Percentiles rank a stretch among this genome's conserved stretches.
Evolutionary conservation across 2,888 invertebrate genomes (phyloP).

Genomic region (Orthosia cruda): DNA sequence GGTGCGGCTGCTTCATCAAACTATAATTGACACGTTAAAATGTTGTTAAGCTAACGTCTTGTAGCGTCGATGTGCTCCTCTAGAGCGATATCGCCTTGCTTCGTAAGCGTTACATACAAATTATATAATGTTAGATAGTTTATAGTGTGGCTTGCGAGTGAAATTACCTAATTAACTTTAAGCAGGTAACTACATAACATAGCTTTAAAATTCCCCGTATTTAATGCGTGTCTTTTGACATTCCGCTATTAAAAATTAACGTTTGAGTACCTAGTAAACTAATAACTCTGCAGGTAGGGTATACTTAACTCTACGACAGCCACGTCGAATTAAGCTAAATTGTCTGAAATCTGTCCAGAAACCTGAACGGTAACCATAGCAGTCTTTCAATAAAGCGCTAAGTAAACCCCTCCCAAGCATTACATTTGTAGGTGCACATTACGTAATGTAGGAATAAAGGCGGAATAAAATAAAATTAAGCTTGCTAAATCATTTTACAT

Average conservation of each 20-base stretch:
- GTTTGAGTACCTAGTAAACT: background rate
- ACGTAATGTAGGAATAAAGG: constrained; percentile 61
- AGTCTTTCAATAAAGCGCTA: constrained; percentile 5
- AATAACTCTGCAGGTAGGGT: background rate
- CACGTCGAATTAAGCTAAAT: background rate
- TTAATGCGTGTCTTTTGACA: background rate
- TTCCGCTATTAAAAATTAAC: background rate
- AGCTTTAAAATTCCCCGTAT: background rate
- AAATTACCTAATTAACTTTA: background rate
- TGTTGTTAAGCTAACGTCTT: constrained; percentile 69
- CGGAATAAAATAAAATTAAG: constrained; percentile 76
- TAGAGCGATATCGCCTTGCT: constrained; percentile 6
- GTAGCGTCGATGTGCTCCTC: constrained; percentile 36
- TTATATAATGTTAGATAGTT: constrained; percentile 4
- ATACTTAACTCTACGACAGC: background rate
- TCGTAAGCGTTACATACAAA: background rate
- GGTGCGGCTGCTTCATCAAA: constrained; percentile 71
- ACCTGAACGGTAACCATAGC: background rate
- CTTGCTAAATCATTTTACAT: constrained; percentile 78
- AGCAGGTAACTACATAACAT: background rate
- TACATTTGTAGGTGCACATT: constrained; percentile 12
- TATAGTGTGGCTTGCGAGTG: background rate
- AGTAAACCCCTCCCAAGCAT: constrained; percentile 9
- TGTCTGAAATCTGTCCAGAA: background rate
- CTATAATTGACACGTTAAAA: constrained; percentile 76